Conservation (phyloP, 1,140 invertebrate genomes). For the Matsumurasca onukii region DNA sequence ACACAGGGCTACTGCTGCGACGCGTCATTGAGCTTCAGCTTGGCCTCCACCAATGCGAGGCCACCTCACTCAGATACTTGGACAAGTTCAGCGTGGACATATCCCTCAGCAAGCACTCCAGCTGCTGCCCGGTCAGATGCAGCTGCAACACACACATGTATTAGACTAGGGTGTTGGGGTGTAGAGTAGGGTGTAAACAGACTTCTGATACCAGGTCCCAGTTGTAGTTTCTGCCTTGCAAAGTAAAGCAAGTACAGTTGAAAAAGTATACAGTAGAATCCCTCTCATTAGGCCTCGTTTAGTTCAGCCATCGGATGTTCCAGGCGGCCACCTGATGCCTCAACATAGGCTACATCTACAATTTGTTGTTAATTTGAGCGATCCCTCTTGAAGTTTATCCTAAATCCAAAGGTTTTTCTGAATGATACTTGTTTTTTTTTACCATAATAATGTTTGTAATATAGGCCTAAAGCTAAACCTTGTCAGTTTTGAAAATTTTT, state of each 20-base stretch:
- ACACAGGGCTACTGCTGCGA: conserved; percentile 79
- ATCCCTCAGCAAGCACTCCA: conserved; percentile 86
- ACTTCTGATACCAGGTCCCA: neutral
- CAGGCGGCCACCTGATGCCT: too few species aligned
- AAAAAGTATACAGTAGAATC: neutral
- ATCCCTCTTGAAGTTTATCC: too few species aligned
- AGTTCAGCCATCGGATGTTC: too few species aligned
- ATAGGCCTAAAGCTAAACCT: too few species aligned
- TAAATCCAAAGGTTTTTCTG: too few species aligned
- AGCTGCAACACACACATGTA: conserved; percentile 46
- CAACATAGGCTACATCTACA: too few species aligned
- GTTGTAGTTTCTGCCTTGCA: neutral
- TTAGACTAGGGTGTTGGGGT: conserved; percentile 39
- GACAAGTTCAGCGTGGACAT: conserved; percentile 86
- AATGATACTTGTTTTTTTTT: too few species aligned
- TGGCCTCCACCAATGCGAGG: conserved; percentile 89
- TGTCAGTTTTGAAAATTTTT: too few species aligned
- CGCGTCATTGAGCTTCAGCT: conserved; percentile 94
- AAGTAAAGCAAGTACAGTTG: neutral
- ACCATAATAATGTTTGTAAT: too few species aligned
- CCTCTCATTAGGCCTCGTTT: neutral
- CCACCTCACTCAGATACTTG: conserved; percentile 95
- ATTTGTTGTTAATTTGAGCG: too few species aligned
- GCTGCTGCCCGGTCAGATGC: conserved; percentile 83
- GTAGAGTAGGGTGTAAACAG: neutral